Conservation (phyloP, 2,113 vertebrate genomes). For the Mus spicilegus region DNA sequence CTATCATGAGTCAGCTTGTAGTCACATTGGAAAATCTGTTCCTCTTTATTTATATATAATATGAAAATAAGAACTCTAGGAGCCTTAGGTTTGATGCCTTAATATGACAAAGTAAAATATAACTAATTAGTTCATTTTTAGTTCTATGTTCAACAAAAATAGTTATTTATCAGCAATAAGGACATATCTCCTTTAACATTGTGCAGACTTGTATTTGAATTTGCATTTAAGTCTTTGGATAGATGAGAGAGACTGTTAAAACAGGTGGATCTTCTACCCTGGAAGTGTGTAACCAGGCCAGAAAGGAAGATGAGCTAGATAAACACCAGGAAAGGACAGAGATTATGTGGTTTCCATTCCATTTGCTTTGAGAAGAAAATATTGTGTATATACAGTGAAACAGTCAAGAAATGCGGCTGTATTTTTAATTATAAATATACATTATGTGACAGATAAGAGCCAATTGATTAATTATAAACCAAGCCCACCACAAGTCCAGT, state of each 20-base stretch:
- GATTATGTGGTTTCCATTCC: background rate
- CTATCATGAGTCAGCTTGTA: slow-evolving; percentile 76
- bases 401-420: background rate
- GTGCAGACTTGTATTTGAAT: background rate
- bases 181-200: background rate
- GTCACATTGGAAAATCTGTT: slow-evolving; percentile 27
- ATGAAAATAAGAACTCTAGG: slow-evolving; percentile 34
- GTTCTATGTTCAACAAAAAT: background rate
- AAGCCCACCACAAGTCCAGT: background rate
- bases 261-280: background rate
- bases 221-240: background rate
- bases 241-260: background rate
- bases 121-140: slow-evolving; percentile 22
- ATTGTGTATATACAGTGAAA: background rate
- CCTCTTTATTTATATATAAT: slow-evolving; percentile 55
- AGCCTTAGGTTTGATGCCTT: background rate
- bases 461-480: background rate
- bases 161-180: background rate
- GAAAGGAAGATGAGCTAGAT: background rate
- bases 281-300: no score
- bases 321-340: background rate
- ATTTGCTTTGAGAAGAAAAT: background rate
- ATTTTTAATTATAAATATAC: slow-evolving; percentile 17
- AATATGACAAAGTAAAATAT: background rate
- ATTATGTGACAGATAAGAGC: background rate